Percentiles rank a stretch among this genome's conserved stretches.
Evolutionary conservation across 2,888 invertebrate genomes (phyloP).

Genomic region (Masnerella sp.): DNA sequence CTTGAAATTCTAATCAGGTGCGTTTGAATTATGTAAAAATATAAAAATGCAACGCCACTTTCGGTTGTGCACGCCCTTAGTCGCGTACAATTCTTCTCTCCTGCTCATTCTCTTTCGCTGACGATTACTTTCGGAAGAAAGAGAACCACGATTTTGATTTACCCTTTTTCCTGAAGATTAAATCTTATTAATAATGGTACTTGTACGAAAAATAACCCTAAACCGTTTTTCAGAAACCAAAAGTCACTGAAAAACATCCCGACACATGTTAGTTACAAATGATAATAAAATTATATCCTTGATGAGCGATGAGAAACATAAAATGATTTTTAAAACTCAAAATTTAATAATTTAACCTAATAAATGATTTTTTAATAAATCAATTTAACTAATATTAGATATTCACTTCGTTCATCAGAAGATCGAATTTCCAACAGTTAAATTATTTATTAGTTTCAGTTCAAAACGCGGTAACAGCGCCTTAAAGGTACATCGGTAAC

Average conservation of each 20-base stretch:
- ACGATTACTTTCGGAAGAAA: conserved; percentile 41
- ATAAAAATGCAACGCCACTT: conserved; percentile 17
- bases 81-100: conserved; percentile 1
- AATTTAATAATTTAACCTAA: too few species aligned
- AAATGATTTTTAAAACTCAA: too few species aligned
- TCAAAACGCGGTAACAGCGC: not conserved
- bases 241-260: too few species aligned
- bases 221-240: not conserved
- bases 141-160: conserved; percentile 47
- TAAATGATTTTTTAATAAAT: too few species aligned
- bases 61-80: not conserved
- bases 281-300: too few species aligned
- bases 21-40: conserved; percentile 23
- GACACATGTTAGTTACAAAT: conserved; percentile 9
- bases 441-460: not conserved
- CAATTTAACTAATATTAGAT: too few species aligned
- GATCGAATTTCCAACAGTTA: too few species aligned
- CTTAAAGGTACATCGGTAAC: conserved; percentile 19
- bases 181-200: conserved; percentile 10
- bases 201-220: too few species aligned
- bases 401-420: too few species aligned
- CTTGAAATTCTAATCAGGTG: not conserved
- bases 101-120: not conserved
- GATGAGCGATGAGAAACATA: too few species aligned
- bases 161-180: conserved; percentile 28